These are phyloP conservation scores for Etheostoma spectabile DNA, from an alignment of 2,113 vertebrate species.

Conservation along the genomic window DNA sequence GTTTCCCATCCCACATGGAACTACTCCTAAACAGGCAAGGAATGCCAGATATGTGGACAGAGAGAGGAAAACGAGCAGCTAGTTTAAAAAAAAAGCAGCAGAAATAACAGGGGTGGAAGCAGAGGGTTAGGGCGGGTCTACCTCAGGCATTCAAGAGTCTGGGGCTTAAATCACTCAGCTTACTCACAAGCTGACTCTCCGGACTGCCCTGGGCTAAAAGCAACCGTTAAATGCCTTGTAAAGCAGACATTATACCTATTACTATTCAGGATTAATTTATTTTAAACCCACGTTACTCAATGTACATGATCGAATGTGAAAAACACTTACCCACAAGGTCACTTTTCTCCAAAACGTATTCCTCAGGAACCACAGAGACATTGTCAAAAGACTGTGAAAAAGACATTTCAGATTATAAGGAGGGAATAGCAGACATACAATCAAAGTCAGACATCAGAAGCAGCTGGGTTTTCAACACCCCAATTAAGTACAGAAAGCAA, in stretches of 20 bases:
- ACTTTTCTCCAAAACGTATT: slow-evolving; percentile 87
- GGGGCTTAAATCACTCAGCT: slow-evolving; percentile 54
- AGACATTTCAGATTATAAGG: slow-evolving; percentile 59
- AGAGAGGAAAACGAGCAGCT: slow-evolving; percentile 55
- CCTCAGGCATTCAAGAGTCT: slow-evolving; percentile 69
- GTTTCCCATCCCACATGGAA: slow-evolving; percentile 74
- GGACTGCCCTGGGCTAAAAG: slow-evolving; percentile 28
- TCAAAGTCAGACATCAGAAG: slow-evolving; percentile 71
- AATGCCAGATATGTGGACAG: slow-evolving; percentile 76
- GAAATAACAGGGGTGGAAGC: slow-evolving; percentile 78
- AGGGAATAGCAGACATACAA: slow-evolving; percentile 44
- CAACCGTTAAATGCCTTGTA: slow-evolving; percentile 37
- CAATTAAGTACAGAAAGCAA: slow-evolving; percentile 64
- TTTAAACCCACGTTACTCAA: slow-evolving; percentile 16
- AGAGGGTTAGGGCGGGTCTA: slow-evolving; percentile 74
- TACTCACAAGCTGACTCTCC: slow-evolving; percentile 46
- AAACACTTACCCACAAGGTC: slow-evolving; percentile 83
- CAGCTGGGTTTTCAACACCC: slow-evolving; percentile 55
- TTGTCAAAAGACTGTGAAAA: slow-evolving; percentile 93
- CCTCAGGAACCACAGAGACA: slow-evolving; percentile 90
- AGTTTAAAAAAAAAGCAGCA: slow-evolving; percentile 68
- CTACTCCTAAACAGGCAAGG: slow-evolving; percentile 72
- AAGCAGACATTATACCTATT: slow-evolving; percentile 37
- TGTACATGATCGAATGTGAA: slow-evolving; percentile 14
- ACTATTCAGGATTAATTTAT: slow-evolving; percentile 28